A percentile compares a stretch with the other conserved stretches of the same genome.
phyloP scores from a whole-genome alignment of 2,888 invertebrate genomes.

The Drosophila paranaensis region DNA sequence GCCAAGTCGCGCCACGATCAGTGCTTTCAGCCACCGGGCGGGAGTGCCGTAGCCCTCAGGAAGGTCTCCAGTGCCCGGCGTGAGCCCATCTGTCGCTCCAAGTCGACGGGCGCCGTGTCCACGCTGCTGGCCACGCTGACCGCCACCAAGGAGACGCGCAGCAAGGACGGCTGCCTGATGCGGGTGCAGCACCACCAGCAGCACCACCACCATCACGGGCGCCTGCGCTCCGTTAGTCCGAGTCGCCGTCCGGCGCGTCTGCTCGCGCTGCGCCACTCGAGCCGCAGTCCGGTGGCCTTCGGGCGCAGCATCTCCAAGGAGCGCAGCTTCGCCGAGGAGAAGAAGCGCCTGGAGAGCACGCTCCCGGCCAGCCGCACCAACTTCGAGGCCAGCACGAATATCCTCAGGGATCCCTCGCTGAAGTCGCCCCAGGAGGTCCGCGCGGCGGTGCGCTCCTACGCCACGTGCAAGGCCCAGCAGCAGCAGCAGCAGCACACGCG shows the following conservation, averaged over 20 bases:
- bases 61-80: conserved; percentile 75
- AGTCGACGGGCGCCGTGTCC: conserved; percentile 82
- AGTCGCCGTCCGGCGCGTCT: conserved; percentile 63
- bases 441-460: conserved; percentile 85
- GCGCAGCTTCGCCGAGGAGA: conserved; percentile 87
- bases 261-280: conserved; percentile 79
- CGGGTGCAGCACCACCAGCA: conserved; percentile 73
- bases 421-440: conserved; percentile 87
- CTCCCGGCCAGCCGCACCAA: conserved; percentile 81
- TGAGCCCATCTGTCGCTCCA: conserved; percentile 83
- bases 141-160: conserved; percentile 65
- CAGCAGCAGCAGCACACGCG: conserved; percentile 72
- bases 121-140: conserved; percentile 67
- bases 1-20: conserved; percentile 80
- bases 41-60: conserved; percentile 81
- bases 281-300: conserved; percentile 85
- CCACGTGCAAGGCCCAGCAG: conserved; percentile 77
- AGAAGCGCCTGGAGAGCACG: conserved; percentile 85
- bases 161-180: conserved; percentile 59
- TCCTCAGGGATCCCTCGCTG: conserved; percentile 86
- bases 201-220: conserved; percentile 69
- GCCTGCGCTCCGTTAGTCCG: conserved; percentile 82
- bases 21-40: conserved; percentile 82
- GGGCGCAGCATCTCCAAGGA: conserved; percentile 86
- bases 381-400: conserved; percentile 84